These are phyloP conservation scores for Nematostella vectensis DNA, from an alignment of 92 coral and sea anemone genomes.

Conservation along the genomic window DNA sequence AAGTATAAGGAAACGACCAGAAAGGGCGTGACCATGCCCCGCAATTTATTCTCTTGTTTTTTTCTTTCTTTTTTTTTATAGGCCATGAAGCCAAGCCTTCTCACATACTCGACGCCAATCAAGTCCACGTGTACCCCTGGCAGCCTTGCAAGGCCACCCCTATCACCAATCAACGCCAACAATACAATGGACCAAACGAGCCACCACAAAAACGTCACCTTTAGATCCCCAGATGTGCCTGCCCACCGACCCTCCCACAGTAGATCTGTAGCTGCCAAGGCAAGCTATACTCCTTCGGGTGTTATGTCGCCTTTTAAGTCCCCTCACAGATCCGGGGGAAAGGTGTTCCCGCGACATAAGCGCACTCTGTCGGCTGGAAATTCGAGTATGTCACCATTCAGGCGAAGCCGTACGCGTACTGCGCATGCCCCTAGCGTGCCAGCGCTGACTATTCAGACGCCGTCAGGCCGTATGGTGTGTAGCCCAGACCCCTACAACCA, in stretches of 20 bases:
- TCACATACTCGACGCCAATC: conserved; percentile 26
- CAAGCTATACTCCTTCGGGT: conserved; percentile 36
- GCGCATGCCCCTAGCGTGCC: conserved; percentile 21
- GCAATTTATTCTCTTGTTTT: too few species aligned
- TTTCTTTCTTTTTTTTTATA: neutral
- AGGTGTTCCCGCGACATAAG: conserved; percentile 16
- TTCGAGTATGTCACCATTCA: conserved; percentile 28
- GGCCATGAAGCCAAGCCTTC: conserved; percentile 8
- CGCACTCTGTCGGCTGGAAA: conserved; percentile 41
- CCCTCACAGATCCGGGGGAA: conserved; percentile 6
- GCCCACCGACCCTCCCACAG: conserved; percentile 10
- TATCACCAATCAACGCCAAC: conserved; percentile 24
- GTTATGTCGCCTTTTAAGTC: conserved; percentile 33
- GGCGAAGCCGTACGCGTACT: conserved; percentile 36
- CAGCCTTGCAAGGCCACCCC: conserved; percentile 25
- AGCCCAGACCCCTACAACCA: conserved; percentile 19
- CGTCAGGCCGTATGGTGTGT: conserved; percentile 27
- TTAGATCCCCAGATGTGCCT: conserved; percentile 15
- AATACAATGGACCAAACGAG: conserved; percentile 3
- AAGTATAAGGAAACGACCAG: too few species aligned
- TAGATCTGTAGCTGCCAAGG: conserved; percentile 1
- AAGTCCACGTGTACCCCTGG: conserved; percentile 21
- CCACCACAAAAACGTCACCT: conserved; percentile 15
- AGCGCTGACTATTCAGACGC: conserved; percentile 22
- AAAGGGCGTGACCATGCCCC: too few species aligned